Base-by-base conservation (phyloP, 1,140 invertebrate species). In the Yoshiicerus persimilis region DNA sequence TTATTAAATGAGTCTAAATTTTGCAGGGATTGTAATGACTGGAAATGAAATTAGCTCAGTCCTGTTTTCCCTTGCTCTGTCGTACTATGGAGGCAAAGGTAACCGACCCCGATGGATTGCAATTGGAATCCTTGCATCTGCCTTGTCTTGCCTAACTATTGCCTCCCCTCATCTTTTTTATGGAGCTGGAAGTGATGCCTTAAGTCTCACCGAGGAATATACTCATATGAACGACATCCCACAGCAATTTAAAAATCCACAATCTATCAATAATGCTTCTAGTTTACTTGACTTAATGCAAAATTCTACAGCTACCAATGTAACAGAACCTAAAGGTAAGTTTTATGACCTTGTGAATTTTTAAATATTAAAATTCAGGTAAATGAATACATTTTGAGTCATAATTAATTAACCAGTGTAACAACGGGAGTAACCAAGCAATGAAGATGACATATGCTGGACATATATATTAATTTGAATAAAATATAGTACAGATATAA, bases 31-130 rank as follows among this genome's bases (percentile, higher is more conserved):
- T 30, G 94, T 96, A 77, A 92, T 96, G 10, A 95, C 95, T 75
- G 95, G 95, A 30, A 95, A 96, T 92, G 95, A 96, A 92, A 94
- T 96, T 90, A 95, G 95, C 86, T 95, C 96, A 92, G 95, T 95
- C 87, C 89, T 96, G 84, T 91, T 94, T 13, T 94, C 93, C 20
- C 88, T 94, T 86, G 90, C 95, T 25, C 91, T 95, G n/a, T 94
- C 94, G 11, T 95, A 95, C 89, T 94, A 94, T 86, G 94, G 94
- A n/a, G 93, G 93, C 36, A 93, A 93, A 20, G 93, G 94, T 32
- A 93, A 95, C 91, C 92, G 94, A 80, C 94, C 95, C 4, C 36
- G 83, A 66, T 90, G 89, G 89, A 90, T 90, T 70, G 89, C 89
- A 0, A 3, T 90, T 5, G 91, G 91, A 27, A 91, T 92, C 20